phyloP scores from a whole-genome alignment of 1,140 invertebrate species.

The Cydia strobilella region DNA sequence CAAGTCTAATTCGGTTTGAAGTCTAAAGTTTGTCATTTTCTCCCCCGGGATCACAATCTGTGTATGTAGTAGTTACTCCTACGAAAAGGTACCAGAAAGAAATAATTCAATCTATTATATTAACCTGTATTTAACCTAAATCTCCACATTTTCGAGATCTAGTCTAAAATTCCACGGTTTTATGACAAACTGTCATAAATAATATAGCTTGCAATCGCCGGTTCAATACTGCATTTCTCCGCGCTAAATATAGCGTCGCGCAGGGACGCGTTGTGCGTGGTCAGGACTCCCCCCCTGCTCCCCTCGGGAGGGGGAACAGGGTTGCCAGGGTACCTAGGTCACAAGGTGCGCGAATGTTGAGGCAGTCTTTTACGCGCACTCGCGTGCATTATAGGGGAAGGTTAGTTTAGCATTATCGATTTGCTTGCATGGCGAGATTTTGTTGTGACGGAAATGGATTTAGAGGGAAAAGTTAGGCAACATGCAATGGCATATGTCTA shows the following conservation, averaged over 20 bases:
- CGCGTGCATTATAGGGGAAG: slow-evolving; percentile 20
- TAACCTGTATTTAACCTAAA: background rate
- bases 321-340: slow-evolving; percentile 41
- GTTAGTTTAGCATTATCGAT: slow-evolving; percentile 15
- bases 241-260: slow-evolving; percentile 74
- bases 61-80: background rate
- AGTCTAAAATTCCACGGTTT: background rate
- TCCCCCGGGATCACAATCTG: too few species aligned
- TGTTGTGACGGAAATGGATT: background rate
- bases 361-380: slow-evolving; percentile 26
- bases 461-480: background rate
- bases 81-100: background rate
- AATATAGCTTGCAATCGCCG: background rate
- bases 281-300: slow-evolving; percentile 57
- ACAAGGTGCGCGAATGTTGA: slow-evolving; percentile 39
- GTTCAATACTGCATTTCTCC: slow-evolving; percentile 37
- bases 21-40: too few species aligned
- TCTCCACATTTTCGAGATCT: background rate
- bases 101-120: too few species aligned
- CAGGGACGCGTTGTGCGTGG: slow-evolving; percentile 62
- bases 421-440: background rate
- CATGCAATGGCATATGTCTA: background rate
- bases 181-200: background rate
- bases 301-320: slow-evolving; percentile 31
- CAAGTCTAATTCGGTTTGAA: background rate